These are phyloP conservation scores for Pelodytes ibericus DNA, from an alignment of 2,797 vertebrate species.

Conservation along the genomic window DNA sequence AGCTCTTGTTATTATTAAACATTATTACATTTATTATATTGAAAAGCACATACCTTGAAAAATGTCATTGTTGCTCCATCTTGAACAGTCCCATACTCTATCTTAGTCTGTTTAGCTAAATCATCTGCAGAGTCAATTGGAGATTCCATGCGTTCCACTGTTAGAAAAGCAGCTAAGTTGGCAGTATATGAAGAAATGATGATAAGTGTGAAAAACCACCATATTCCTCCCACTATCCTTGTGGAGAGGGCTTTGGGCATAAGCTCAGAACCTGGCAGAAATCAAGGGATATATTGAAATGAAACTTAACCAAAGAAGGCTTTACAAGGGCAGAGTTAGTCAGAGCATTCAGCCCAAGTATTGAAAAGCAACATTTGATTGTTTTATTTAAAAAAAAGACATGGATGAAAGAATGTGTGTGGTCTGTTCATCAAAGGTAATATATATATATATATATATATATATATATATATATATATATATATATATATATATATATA, in stretches of 20 bases:
- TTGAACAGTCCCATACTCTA: constrained; percentile 95
- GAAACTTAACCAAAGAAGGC: not conserved
- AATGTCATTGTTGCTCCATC: constrained; percentile 97
- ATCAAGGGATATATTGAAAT: constrained; percentile 76
- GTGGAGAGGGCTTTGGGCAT: constrained; percentile 99
- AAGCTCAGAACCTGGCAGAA: constrained; percentile 96
- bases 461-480: too few species aligned
- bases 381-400: too few species aligned
- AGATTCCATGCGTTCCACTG: constrained; percentile 97
- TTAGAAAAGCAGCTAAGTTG: constrained; percentile 98
- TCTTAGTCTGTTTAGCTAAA: constrained; percentile 98
- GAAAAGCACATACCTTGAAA: constrained; percentile 86
- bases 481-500: too few species aligned
- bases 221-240: constrained; percentile 99
- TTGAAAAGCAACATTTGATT: too few species aligned
- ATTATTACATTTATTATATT: not conserved
- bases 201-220: constrained; percentile 99
- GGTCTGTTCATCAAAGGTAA: too few species aligned
- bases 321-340: not conserved
- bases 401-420: too few species aligned
- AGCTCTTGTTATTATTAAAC: too few species aligned
- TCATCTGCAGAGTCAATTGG: constrained; percentile 97
- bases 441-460: too few species aligned
- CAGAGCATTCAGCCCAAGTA: too few species aligned
- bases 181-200: constrained; percentile 99